These are phyloP conservation scores for Camponotus fellah DNA, from an alignment of 2,888 invertebrate genomes.

Conservation along the genomic window DNA sequence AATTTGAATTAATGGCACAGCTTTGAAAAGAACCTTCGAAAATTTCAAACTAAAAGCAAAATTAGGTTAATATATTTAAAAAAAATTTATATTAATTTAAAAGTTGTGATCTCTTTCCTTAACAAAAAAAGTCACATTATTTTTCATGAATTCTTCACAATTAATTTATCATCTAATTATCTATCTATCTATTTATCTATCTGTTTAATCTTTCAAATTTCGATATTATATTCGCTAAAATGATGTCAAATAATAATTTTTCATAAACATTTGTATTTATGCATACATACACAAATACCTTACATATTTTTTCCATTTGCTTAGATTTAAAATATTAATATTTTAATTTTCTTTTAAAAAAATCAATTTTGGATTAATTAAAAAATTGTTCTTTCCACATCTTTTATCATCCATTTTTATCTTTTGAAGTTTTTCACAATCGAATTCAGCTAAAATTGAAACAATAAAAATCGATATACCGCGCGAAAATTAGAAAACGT, in stretches of 20 bases:
- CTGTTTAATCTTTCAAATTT: no score
- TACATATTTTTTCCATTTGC: background rate
- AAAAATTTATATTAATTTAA: background rate
- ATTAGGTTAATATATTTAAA: background rate
- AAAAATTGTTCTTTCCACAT: background rate
- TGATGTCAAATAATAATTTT: no score
- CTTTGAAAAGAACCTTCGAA: background rate
- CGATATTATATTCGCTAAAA: no score
- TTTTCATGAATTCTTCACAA: no score
- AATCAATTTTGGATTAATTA: background rate
- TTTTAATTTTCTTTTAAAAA: background rate
- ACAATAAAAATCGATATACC: background rate
- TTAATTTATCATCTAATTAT: no score
- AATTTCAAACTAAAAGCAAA: background rate
- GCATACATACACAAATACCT: background rate
- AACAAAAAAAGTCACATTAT: no score
- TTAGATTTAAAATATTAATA: constrained; percentile 1
- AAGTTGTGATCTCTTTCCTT: no score
- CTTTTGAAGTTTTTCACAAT: background rate
- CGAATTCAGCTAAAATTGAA: constrained; percentile 1
- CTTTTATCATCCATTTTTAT: background rate
- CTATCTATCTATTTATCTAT: no score
- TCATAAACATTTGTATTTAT: background rate
- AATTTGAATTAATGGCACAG: background rate
- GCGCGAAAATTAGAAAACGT: constrained; percentile 20